Evolutionary conservation across 1,140 invertebrate species (phyloP).

Genomic region (Calephelis nemesis): DNA sequence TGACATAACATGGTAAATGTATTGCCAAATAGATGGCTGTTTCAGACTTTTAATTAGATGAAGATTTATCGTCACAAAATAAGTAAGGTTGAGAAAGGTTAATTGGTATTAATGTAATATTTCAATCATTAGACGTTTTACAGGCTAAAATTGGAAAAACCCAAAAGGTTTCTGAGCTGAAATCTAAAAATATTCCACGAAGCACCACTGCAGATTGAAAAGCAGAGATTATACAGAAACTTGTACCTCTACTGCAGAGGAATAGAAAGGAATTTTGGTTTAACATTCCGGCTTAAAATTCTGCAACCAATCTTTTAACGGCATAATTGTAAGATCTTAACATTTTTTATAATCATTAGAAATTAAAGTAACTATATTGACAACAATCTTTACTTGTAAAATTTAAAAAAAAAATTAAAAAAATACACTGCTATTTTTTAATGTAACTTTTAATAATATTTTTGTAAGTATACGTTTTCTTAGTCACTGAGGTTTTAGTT

Average conservation of each 20-base stretch:
- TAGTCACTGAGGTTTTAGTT: not conserved
- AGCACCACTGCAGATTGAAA: not conserved
- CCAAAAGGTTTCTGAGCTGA: not conserved
- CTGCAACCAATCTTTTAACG: too few relatives aligned
- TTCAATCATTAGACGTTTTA: not conserved
- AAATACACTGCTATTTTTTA: not conserved
- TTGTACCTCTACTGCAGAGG: too few relatives aligned
- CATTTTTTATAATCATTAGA: too few relatives aligned
- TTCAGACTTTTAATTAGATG: not conserved
- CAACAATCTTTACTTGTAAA: not conserved
- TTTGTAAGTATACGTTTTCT: not conserved
- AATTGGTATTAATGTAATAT: not conserved
- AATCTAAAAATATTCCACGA: not conserved
- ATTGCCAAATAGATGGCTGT: not conserved
- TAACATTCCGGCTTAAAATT: too few relatives aligned
- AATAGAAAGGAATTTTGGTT: too few relatives aligned
- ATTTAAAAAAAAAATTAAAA: not conserved
- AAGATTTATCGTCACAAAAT: not conserved
- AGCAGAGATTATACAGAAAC: too few relatives aligned
- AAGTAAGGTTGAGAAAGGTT: too few relatives aligned
- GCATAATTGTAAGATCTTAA: too few relatives aligned
- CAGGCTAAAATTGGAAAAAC: not conserved
- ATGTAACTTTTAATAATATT: not conserved
- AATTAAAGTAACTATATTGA: not conserved
- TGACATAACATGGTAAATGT: not conserved